phyloP scores from a whole-genome alignment of 2,888 invertebrate species.

The Melanostoma scalare region DNA sequence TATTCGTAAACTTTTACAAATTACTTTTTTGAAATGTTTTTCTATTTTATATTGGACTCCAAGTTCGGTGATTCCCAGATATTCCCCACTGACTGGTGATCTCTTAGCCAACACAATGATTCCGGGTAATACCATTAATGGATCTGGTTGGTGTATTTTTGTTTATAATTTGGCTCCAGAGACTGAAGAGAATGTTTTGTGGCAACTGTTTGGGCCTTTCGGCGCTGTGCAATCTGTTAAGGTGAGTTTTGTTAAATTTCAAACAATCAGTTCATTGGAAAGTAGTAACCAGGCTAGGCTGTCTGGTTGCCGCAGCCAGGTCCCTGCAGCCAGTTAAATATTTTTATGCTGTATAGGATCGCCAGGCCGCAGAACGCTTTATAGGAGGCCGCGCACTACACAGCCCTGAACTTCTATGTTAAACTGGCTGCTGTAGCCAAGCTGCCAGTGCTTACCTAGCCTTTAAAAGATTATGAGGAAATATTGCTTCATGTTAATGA shows the following conservation, averaged over 20 bases:
- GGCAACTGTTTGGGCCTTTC: slow-evolving; percentile 98
- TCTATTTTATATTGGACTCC: slow-evolving; percentile 25
- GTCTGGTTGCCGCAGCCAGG: no score
- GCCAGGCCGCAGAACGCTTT: no score
- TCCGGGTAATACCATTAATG: slow-evolving; percentile 92
- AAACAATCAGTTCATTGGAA: no score
- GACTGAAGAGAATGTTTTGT: slow-evolving; percentile 96
- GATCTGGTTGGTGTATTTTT: slow-evolving; percentile 92
- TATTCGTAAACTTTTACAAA: slow-evolving; percentile 3
- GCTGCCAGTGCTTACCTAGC: no score
- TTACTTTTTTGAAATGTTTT: not conserved
- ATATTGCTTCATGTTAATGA: no score
- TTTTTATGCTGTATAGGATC: no score
- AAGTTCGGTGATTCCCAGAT: slow-evolving; percentile 84
- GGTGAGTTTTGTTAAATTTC: slow-evolving; percentile 83
- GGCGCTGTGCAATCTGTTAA: slow-evolving; percentile 99
- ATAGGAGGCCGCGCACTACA: no score
- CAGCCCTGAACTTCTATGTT: no score
- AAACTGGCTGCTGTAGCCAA: no score
- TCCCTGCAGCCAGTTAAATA: no score
- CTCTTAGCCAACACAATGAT: slow-evolving; percentile 89
- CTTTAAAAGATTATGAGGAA: no score
- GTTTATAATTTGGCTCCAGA: slow-evolving; percentile 98
- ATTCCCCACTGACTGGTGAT: slow-evolving; percentile 94
- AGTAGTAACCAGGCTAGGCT: no score